Evolutionary conservation across 2,888 invertebrate species (phyloP).

Genomic region (Mechanitis messenoides): DNA sequence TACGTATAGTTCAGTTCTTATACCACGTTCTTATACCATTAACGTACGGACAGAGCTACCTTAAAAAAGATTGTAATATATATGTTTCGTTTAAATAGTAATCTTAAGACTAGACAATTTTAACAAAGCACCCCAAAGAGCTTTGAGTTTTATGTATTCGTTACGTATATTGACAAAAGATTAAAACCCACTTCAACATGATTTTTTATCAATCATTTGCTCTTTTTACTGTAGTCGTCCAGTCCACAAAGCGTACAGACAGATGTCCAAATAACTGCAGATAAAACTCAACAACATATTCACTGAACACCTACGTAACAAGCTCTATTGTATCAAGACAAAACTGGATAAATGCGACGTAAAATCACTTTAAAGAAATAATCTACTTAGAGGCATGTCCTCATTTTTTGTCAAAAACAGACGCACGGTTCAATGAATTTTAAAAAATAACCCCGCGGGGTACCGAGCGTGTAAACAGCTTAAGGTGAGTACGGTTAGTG

Average conservation of each 20-base stretch:
- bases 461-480: slow-evolving; percentile 62
- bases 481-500: slow-evolving; percentile 32
- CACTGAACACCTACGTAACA: slow-evolving; percentile 70
- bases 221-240: slow-evolving; percentile 43
- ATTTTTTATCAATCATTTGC: slow-evolving; percentile 34
- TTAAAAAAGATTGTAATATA: too few relatives aligned
- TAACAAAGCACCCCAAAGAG: too few relatives aligned
- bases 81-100: too few relatives aligned
- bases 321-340: slow-evolving; percentile 57
- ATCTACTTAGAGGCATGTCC: slow-evolving; percentile 75
- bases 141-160: neutral
- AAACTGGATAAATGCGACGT: slow-evolving; percentile 68
- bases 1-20: too few relatives aligned
- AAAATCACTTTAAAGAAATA: slow-evolving; percentile 66
- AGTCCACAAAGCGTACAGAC: slow-evolving; percentile 54
- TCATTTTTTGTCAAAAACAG: slow-evolving; percentile 62
- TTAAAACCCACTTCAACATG: slow-evolving; percentile 11
- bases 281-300: slow-evolving; percentile 62
- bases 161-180: slow-evolving; percentile 8
- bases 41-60: too few relatives aligned
- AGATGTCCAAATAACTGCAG: slow-evolving; percentile 56
- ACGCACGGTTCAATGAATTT: slow-evolving; percentile 65
- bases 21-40: too few relatives aligned
- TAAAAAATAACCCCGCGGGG: slow-evolving; percentile 69
- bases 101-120: too few relatives aligned